Conservation (phyloP, 2,113 vertebrate species). For the Pseudolaguvia tuberculata region DNA sequence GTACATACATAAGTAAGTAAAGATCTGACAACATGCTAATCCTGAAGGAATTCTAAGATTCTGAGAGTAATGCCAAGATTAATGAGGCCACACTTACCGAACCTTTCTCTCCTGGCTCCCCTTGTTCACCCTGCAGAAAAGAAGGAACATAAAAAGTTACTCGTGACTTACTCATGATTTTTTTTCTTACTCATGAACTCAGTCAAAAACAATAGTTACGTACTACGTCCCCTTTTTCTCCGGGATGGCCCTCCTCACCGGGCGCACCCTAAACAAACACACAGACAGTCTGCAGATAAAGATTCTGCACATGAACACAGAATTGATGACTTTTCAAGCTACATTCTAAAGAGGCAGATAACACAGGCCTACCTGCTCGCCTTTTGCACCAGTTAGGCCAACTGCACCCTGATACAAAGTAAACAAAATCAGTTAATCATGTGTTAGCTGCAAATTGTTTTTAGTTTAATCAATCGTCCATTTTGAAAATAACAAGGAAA, state of each 20-base stretch:
- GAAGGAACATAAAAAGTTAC: neutral
- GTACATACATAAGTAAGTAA: neutral
- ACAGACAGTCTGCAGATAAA: neutral
- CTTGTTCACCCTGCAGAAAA: slow-evolving; percentile 63
- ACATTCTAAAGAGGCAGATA: neutral
- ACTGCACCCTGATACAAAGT: slow-evolving; percentile 73
- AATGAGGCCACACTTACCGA: slow-evolving; percentile 56
- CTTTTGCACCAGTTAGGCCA: slow-evolving; percentile 82
- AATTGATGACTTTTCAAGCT: neutral
- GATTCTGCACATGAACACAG: neutral
- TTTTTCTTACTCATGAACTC: neutral
- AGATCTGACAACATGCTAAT: neutral
- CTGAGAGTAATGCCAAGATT: neutral
- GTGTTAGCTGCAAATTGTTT: too few relatives aligned
- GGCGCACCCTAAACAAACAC: slow-evolving; percentile 70
- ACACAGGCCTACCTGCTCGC: slow-evolving; percentile 77
- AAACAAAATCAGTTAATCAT: neutral
- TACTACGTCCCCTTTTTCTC: slow-evolving; percentile 82
- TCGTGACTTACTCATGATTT: neutral
- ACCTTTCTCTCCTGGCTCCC: slow-evolving; percentile 71
- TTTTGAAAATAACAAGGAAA: too few relatives aligned
- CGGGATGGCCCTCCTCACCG: slow-evolving; percentile 83
- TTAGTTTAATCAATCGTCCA: too few relatives aligned
- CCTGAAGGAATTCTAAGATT: neutral
- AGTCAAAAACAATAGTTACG: slow-evolving; percentile 49